A percentile compares a stretch with the other conserved stretches of the same genome.
phyloP scores from a whole-genome alignment of 2,797 vertebrate species.

The Gadopsis marmoratus region DNA sequence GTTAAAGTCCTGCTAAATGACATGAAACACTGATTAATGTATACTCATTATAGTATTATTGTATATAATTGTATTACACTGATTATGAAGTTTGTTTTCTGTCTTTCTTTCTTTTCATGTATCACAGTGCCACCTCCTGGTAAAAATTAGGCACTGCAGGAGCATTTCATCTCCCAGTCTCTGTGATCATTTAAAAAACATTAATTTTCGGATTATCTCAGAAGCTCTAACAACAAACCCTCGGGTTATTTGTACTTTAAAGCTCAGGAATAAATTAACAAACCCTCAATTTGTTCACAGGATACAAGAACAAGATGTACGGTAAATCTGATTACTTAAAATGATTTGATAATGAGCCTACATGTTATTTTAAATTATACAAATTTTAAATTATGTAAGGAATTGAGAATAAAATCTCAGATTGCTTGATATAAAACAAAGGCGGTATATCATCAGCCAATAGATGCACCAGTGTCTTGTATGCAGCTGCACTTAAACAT shows the following conservation, averaged over 20 bases:
- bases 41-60: background rate
- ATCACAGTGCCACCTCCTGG: conserved; percentile 57
- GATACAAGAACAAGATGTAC: background rate
- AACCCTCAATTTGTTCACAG: background rate
- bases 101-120: conserved; percentile 13
- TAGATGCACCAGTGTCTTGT: conserved; percentile 15
- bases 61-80: background rate
- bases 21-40: background rate
- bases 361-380: background rate
- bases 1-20: background rate
- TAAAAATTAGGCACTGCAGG: background rate
- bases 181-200: background rate
- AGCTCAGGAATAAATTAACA: too few species aligned
- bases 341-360: background rate
- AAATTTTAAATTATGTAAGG: background rate
- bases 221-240: background rate
- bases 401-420: background rate
- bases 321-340: background rate
- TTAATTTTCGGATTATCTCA: background rate
- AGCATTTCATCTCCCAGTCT: background rate
- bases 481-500: conserved; percentile 25
- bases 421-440: background rate
- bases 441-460: background rate
- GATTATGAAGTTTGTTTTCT: background rate
- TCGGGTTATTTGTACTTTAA: background rate